These are phyloP conservation scores for Aplidium turbinatum DNA, from an alignment of 23 tunicate genomes.

Conservation along the genomic window DNA sequence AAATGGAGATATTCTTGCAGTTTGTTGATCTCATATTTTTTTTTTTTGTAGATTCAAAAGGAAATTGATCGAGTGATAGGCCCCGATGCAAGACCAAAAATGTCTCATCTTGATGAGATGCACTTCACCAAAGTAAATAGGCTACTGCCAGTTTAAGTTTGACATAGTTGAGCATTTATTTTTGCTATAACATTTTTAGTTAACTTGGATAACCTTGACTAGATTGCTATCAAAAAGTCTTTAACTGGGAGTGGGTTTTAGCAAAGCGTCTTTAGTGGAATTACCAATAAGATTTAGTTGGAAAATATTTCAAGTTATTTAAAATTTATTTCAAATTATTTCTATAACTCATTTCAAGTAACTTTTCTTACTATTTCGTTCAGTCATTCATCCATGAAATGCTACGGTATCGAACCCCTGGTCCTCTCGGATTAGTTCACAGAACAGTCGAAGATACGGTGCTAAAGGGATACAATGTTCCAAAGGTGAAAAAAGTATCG, in stretches of 20 bases:
- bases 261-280: no score
- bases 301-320: no score
- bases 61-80: constrained; percentile 55
- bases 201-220: background rate
- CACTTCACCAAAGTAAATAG: constrained; percentile 45
- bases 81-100: constrained; percentile 44
- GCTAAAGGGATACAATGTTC: constrained; percentile 45
- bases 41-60: constrained; percentile 43
- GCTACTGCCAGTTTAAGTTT: no score
- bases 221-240: no score
- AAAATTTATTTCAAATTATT: no score
- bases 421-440: constrained; percentile 52
- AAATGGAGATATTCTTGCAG: no score
- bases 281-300: no score
- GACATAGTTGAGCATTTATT: no score
- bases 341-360: no score
- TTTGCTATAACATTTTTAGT: background rate
- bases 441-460: constrained; percentile 27
- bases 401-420: constrained; percentile 46
- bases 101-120: constrained; percentile 47
- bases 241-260: no score
- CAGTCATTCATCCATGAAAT: constrained; percentile 59
- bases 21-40: no score
- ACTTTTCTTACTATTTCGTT: background rate
- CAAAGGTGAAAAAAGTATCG: constrained; percentile 48